These are phyloP conservation scores for Trachythela sp. DNA, from an alignment of 64 coral and sea anemone genomes.

Conservation along the genomic window DNA sequence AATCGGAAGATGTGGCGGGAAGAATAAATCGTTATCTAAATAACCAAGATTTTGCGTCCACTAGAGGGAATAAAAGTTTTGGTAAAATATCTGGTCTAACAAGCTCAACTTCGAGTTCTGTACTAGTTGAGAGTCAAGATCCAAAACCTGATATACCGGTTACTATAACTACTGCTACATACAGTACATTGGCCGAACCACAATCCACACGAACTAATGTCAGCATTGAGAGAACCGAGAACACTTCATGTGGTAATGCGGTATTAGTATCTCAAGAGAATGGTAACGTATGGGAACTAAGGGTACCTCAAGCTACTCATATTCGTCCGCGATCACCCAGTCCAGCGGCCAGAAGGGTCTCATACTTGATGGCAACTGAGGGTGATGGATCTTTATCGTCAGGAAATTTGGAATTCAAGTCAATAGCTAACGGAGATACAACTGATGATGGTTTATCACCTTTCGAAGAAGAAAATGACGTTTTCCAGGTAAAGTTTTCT, in stretches of 20 bases:
- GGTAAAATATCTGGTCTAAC: background rate
- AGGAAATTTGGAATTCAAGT: background rate
- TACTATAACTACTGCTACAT: background rate
- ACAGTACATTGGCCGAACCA: background rate
- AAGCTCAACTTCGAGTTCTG: background rate
- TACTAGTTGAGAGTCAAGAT: background rate
- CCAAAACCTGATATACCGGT: background rate
- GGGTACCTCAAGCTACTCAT: background rate
- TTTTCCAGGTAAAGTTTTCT: background rate
- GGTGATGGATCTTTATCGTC: background rate
- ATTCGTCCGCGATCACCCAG: background rate
- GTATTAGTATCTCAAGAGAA: background rate
- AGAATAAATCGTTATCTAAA: background rate
- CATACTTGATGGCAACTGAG: slow-evolving; percentile 9
- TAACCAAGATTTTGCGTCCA: background rate
- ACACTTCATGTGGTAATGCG: background rate
- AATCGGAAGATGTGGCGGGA: background rate
- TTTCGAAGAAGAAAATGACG: background rate
- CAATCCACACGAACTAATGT: background rate
- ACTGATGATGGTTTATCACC: background rate
- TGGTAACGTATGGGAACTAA: background rate
- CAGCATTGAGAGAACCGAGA: background rate
- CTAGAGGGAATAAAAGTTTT: background rate
- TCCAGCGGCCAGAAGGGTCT: background rate
- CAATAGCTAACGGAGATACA: background rate